phyloP scores from a whole-genome alignment of 2,888 invertebrate genomes.

The Tiliacea citrago region DNA sequence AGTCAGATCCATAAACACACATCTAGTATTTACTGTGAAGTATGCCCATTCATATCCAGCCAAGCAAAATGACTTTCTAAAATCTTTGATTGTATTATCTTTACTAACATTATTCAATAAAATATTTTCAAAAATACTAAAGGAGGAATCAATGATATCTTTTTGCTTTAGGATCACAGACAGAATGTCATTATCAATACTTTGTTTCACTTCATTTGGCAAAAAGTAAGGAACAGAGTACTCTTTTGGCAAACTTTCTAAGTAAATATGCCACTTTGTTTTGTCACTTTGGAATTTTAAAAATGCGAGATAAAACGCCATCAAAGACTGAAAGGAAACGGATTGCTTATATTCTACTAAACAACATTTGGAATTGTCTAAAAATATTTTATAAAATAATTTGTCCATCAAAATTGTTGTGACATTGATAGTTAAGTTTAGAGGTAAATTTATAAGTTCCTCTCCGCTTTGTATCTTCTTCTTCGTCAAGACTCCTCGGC shows the following conservation, averaged over 20 bases:
- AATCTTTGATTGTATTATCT: constrained; percentile 83
- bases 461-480: constrained; percentile 89
- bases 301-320: constrained; percentile 94
- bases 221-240: constrained; percentile 94
- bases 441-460: constrained; percentile 91
- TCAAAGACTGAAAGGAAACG: constrained; percentile 92
- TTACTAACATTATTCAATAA: constrained; percentile 78
- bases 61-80: constrained; percentile 83
- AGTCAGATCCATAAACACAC: constrained; percentile 93
- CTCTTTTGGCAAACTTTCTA: constrained; percentile 92
- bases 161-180: constrained; percentile 89
- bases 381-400: constrained; percentile 88
- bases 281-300: constrained; percentile 90
- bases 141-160: constrained; percentile 85
- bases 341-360: constrained; percentile 78
- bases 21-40: constrained; percentile 96
- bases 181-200: constrained; percentile 90
- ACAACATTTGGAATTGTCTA: constrained; percentile 85
- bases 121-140: constrained; percentile 85
- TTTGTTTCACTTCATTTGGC: constrained; percentile 87
- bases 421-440: constrained; percentile 91
- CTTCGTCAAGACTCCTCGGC: constrained; percentile 93
- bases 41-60: constrained; percentile 94
- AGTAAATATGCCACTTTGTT: constrained; percentile 92
- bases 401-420: constrained; percentile 90